These are phyloP conservation scores for Drymodes brunneopygia DNA, from an alignment of 2,113 vertebrate species.

Conservation along the genomic window DNA sequence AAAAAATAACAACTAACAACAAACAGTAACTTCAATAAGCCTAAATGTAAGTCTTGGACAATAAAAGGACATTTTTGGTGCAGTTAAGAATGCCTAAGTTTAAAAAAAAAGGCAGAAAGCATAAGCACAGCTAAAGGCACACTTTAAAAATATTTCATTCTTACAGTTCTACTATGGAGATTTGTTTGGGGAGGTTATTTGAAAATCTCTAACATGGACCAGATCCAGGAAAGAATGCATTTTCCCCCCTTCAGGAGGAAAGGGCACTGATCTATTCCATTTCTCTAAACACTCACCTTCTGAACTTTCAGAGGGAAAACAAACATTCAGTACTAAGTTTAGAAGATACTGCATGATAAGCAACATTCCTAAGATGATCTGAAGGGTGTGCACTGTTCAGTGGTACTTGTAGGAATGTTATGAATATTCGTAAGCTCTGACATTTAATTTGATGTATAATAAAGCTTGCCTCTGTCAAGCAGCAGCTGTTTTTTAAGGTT, in stretches of 20 bases:
- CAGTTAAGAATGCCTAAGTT: not conserved
- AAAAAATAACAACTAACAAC: not conserved
- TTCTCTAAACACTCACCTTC: slow-evolving; percentile 20
- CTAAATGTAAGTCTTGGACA: not conserved
- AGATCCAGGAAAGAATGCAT: not conserved
- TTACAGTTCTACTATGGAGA: not conserved
- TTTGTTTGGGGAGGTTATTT: not conserved
- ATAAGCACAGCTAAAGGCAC: not conserved
- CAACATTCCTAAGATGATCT: slow-evolving; percentile 57
- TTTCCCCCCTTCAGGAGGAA: not conserved
- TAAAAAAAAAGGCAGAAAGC: not conserved
- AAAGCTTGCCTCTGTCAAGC: not conserved
- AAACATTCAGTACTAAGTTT: slow-evolving; percentile 41
- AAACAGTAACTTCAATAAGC: not conserved
- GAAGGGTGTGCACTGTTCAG: slow-evolving; percentile 7
- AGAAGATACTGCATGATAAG: slow-evolving; percentile 34
- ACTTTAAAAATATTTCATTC: not conserved
- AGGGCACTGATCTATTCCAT: not conserved
- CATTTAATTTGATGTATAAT: not conserved
- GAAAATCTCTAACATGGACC: not conserved
- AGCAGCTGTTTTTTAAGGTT: not conserved
- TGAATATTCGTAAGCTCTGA: not conserved
- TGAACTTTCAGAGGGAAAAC: slow-evolving; percentile 34
- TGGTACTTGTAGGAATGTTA: not conserved
- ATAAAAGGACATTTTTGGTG: not conserved